A percentile compares a stretch with the other conserved stretches of the same genome.
phyloP scores from a whole-genome alignment of 2,113 vertebrate genomes.

The Rhodinocichla rosea region DNA sequence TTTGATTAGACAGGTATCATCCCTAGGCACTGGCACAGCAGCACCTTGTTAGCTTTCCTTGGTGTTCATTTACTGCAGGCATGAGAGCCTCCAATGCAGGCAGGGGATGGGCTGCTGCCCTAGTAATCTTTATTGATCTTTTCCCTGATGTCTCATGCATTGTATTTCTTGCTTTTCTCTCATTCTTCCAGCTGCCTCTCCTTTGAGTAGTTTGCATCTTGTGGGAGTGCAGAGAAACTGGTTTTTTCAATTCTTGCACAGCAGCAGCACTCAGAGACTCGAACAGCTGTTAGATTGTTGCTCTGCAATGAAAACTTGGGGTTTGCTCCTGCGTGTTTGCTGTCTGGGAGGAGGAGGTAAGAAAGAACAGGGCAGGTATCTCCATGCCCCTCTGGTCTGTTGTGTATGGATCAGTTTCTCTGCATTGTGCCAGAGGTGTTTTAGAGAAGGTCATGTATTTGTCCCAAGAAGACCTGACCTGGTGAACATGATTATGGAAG shows the following conservation, averaged over 20 bases:
- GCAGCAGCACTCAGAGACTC: background rate
- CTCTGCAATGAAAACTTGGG: background rate
- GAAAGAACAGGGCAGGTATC: background rate
- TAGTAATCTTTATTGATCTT: constrained; percentile 59
- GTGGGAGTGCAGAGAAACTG: background rate
- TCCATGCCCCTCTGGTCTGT: background rate
- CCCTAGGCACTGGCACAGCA: background rate
- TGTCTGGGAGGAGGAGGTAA: background rate
- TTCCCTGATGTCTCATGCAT: background rate
- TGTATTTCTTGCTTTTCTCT: constrained; percentile 23
- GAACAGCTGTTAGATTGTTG: background rate
- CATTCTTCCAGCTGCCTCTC: background rate
- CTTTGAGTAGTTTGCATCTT: background rate
- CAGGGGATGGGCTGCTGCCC: constrained; percentile 25
- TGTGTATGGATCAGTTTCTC: background rate
- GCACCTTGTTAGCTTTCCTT: constrained; percentile 18
- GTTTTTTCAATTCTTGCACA: background rate
- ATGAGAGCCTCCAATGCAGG: background rate
- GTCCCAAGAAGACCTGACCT: background rate
- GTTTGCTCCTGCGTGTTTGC: background rate
- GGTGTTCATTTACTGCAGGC: background rate
- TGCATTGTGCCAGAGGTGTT: background rate
- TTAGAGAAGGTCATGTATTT: background rate
- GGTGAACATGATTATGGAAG: background rate
- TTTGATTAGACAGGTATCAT: constrained; percentile 46